Evolutionary conservation across 2,888 invertebrate genomes (phyloP), one percentile per base, ranked within the genome.

Genomic region (Metacarcinus magister): DNA sequence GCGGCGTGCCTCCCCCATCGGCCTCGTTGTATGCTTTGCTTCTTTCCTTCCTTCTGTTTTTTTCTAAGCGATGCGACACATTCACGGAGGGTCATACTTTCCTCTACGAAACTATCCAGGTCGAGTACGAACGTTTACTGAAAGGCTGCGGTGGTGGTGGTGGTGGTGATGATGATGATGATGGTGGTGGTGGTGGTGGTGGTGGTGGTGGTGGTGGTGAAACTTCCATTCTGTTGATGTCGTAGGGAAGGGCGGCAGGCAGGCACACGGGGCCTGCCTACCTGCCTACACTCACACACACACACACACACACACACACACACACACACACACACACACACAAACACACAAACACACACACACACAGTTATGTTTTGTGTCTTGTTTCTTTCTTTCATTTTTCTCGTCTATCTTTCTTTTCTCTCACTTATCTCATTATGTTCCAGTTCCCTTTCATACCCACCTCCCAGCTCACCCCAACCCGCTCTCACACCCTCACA

Each of bases 301-400:
- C 75, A 75, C 75, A 75, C 75, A 75, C 75, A 75, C 75, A 75
- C 75, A 75, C 75, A 75, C 28, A 75, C 75, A 75, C 90, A 90
- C 90, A 90, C 90, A 90, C 90, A 90, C 90, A 75, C 28, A 75
- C 75, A 60, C 60, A 60, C 60, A 60, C 60, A 60, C 46, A 46
- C 46, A 46, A 4, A 46, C 46, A 46, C 46, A 46, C 46, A 46
- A 4, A 60, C 60, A 60, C 60, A 60, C 60, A 60, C 60, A 60
- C 60, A 60, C 60, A 60, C 19, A 16, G 19, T n/a, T n/a, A n/a
- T n/a, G n/a, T n/a, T n/a, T n/a, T n/a, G n/a, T n/a, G n/a, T n/a
- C n/a, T n/a, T n/a, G 54, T 54, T 13, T 8, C 54, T 54, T 54
- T 54, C 54, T 54, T 54, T 54, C 54, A n/a, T n/a, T n/a, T n/a